Conservation (phyloP, 2,888 invertebrate genomes). For the Ichneumon xanthorius region DNA sequence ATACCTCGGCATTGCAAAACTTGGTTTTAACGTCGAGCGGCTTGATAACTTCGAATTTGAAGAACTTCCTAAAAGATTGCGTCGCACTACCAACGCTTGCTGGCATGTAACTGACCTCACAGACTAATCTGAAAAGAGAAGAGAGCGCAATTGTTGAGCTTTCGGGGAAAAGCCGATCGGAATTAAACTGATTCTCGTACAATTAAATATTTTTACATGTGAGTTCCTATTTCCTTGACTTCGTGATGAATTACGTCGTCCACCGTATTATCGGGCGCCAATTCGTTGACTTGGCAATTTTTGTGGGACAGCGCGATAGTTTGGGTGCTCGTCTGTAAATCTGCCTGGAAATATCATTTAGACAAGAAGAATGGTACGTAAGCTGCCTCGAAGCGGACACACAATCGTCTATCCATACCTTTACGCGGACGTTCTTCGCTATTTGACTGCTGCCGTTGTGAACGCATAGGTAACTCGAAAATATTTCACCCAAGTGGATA, state of each 20-base stretch:
- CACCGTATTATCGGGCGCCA: slow-evolving; percentile 92
- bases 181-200: neutral
- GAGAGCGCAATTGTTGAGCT: slow-evolving; percentile 13
- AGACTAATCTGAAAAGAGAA: slow-evolving; percentile 91
- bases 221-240: slow-evolving; percentile 99
- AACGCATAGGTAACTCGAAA: slow-evolving; percentile 98
- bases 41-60: slow-evolving; percentile 99
- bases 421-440: slow-evolving; percentile 93
- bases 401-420: slow-evolving; percentile 85
- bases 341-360: slow-evolving; percentile 88
- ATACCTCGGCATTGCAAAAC: slow-evolving; percentile 96
- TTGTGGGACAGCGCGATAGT: slow-evolving; percentile 92
- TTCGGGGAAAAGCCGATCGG: neutral
- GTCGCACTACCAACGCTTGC: slow-evolving; percentile 86
- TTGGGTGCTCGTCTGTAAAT: slow-evolving; percentile 96
- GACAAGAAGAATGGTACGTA: neutral
- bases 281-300: slow-evolving; percentile 86
- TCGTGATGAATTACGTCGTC: slow-evolving; percentile 99
- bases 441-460: slow-evolving; percentile 96
- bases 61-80: slow-evolving; percentile 97
- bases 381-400: neutral
- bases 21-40: slow-evolving; percentile 99
- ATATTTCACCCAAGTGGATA: slow-evolving; percentile 99
- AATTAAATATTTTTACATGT: slow-evolving; percentile 89
- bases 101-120: slow-evolving; percentile 96